These are phyloP conservation scores for Crenichthys baileyi DNA, from an alignment of 2,797 vertebrate species.

Conservation along the genomic window DNA sequence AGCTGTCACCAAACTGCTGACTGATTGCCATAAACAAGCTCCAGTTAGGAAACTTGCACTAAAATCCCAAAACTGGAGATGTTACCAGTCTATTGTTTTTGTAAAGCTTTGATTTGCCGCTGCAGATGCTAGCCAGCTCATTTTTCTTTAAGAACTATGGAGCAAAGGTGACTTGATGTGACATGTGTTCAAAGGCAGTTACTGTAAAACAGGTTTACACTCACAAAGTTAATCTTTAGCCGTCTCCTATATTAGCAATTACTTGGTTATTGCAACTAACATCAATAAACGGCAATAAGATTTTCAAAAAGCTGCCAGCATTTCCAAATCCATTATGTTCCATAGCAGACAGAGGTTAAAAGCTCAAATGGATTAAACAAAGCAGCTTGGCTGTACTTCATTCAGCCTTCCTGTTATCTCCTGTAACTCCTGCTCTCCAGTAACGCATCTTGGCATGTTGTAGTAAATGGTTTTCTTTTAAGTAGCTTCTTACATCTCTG, in stretches of 20 bases:
- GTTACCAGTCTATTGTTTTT: neutral
- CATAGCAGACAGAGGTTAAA: neutral
- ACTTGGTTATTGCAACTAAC: neutral
- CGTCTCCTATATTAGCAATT: neutral
- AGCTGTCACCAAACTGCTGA: slow-evolving; percentile 57
- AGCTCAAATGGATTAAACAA: neutral
- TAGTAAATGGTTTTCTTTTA: neutral
- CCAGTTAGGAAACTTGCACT: slow-evolving; percentile 22
- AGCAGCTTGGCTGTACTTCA: neutral
- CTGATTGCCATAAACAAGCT: slow-evolving; percentile 38
- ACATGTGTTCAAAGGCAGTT: neutral
- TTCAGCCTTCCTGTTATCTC: neutral
- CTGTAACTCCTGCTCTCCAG: neutral
- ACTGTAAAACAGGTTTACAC: neutral
- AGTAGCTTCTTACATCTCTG: neutral
- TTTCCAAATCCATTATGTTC: neutral
- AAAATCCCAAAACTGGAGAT: too few relatives aligned
- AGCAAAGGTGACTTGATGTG: too few relatives aligned
- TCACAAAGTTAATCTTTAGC: neutral
- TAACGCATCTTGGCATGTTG: neutral
- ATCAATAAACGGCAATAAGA: neutral
- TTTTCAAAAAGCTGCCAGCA: neutral
- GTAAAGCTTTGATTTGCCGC: neutral
- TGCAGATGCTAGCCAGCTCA: neutral
- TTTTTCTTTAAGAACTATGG: too few relatives aligned